phyloP scores from a whole-genome alignment of 2,888 invertebrate genomes.

The Drosophila seclusa region DNA sequence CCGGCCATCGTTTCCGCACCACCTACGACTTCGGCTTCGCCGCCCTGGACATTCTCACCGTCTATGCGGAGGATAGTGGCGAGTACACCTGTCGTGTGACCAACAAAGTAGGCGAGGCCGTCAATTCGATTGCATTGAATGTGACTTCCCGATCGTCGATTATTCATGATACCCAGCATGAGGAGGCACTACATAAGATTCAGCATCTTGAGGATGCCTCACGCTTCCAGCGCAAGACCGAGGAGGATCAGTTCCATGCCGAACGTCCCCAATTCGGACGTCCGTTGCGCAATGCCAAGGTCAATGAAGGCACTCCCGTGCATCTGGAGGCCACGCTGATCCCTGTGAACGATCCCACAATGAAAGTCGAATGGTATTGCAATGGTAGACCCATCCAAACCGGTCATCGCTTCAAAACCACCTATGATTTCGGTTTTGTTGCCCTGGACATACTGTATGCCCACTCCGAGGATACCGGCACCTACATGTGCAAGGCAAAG shows the following conservation, averaged over 20 bases:
- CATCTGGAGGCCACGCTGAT: slow-evolving; percentile 97
- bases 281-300: slow-evolving; percentile 93
- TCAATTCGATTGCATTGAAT: slow-evolving; percentile 91
- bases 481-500: slow-evolving; percentile 97
- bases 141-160: slow-evolving; percentile 94
- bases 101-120: slow-evolving; percentile 93
- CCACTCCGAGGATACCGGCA: slow-evolving; percentile 98
- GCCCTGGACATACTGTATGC: slow-evolving; percentile 98
- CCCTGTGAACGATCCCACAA: slow-evolving; percentile 98
- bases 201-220: slow-evolving; percentile 95
- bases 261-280: slow-evolving; percentile 96
- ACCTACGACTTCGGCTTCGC: slow-evolving; percentile 99
- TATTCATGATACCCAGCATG: slow-evolving; percentile 95
- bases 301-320: slow-evolving; percentile 94
- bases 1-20: slow-evolving; percentile 96
- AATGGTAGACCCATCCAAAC: slow-evolving; percentile 96
- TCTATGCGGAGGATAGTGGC: slow-evolving; percentile 97
- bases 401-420: slow-evolving; percentile 97
- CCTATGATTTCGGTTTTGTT: slow-evolving; percentile 98
- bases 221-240: slow-evolving; percentile 89
- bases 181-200: slow-evolving; percentile 96
- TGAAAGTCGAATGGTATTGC: slow-evolving; percentile 99
- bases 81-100: slow-evolving; percentile 95
- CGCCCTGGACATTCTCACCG: slow-evolving; percentile 96
- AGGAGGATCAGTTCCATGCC: slow-evolving; percentile 90